A percentile compares a stretch with the other conserved stretches of the same genome.
Conservation (phyloP, 2,888 invertebrate species). For the Lasioglossum pauxillum region DNA sequence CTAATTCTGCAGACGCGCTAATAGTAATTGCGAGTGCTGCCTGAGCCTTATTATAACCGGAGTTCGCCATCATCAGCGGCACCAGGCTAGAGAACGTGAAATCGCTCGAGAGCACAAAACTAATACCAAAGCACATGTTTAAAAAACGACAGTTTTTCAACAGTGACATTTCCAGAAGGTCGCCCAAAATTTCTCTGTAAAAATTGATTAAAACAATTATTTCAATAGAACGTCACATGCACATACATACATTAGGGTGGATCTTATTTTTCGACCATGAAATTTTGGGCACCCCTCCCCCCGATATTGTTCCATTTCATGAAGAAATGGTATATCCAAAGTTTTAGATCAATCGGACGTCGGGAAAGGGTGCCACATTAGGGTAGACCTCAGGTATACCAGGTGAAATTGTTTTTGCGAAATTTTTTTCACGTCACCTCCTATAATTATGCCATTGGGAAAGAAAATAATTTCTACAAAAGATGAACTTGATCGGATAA, state of each 20-base stretch:
- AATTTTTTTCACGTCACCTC: too few species aligned
- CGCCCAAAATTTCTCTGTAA: constrained; percentile 64
- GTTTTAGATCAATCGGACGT: too few species aligned
- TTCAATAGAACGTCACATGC: background rate
- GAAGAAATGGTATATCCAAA: too few species aligned
- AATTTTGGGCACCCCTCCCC: too few species aligned
- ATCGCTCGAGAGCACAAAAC: constrained; percentile 89
- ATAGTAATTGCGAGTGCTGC: constrained; percentile 89
- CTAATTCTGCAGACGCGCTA: constrained; percentile 89
- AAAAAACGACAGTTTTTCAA: constrained; percentile 82
- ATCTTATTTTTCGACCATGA: too few species aligned
- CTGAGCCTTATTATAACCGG: constrained; percentile 86
- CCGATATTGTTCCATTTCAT: too few species aligned
- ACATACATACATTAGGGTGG: background rate
- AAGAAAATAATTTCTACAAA: too few species aligned
- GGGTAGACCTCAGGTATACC: too few species aligned
- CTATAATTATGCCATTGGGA: too few species aligned
- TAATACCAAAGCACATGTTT: constrained; percentile 89
- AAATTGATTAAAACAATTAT: background rate
- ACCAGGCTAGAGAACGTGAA: constrained; percentile 89
- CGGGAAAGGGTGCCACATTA: too few species aligned
- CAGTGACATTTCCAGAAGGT: constrained; percentile 80
- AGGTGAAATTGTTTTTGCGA: too few species aligned
- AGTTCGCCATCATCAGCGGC: constrained; percentile 87
- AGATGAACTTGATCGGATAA: too few species aligned